Evolutionary conservation across 2,888 invertebrate genomes (phyloP).

Genomic region (Hypolimnas misippus): DNA sequence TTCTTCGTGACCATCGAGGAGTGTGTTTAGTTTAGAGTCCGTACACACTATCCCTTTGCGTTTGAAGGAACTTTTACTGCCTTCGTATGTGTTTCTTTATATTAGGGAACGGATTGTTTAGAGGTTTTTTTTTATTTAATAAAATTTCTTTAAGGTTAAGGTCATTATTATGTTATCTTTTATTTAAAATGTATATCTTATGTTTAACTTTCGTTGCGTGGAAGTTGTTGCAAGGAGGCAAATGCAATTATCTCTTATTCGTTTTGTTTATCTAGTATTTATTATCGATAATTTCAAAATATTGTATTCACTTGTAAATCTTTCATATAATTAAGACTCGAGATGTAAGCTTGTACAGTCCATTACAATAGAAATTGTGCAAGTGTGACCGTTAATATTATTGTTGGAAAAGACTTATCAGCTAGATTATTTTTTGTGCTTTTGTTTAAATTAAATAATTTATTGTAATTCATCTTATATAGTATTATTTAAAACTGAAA

Average conservation of each 20-base stretch:
- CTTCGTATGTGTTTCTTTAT: slow-evolving; percentile 31
- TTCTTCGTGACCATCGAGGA: slow-evolving; percentile 3
- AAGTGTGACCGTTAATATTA: not conserved
- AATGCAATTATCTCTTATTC: slow-evolving; percentile 3
- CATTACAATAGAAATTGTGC: slow-evolving; percentile 13
- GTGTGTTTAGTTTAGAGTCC: slow-evolving; percentile 17
- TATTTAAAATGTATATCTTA: slow-evolving; percentile 8
- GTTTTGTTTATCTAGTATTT: slow-evolving; percentile 10
- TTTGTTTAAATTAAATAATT: not conserved
- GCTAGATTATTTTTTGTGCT: not conserved
- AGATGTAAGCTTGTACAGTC: slow-evolving; percentile 12
- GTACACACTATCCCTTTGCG: not conserved
- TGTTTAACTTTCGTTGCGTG: slow-evolving; percentile 7
- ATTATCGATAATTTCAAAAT: slow-evolving; percentile 13
- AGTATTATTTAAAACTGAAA: not conserved
- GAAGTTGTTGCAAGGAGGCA: slow-evolving; percentile 12
- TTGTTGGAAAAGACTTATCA: not conserved
- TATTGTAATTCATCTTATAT: not conserved
- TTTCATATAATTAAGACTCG: slow-evolving; percentile 27
- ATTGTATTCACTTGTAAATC: slow-evolving; percentile 26
- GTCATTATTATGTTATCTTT: slow-evolving; percentile 14
- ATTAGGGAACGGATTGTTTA: slow-evolving; percentile 37
- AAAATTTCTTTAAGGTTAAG: slow-evolving; percentile 20
- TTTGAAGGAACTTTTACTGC: slow-evolving; percentile 30
- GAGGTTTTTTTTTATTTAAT: slow-evolving; percentile 28